Percentiles rank a stretch among this genome's conserved stretches.
These are phyloP conservation scores for Nymphalis polychloros DNA, from an alignment of 2,888 invertebrate genomes.

Conservation along the genomic window DNA sequence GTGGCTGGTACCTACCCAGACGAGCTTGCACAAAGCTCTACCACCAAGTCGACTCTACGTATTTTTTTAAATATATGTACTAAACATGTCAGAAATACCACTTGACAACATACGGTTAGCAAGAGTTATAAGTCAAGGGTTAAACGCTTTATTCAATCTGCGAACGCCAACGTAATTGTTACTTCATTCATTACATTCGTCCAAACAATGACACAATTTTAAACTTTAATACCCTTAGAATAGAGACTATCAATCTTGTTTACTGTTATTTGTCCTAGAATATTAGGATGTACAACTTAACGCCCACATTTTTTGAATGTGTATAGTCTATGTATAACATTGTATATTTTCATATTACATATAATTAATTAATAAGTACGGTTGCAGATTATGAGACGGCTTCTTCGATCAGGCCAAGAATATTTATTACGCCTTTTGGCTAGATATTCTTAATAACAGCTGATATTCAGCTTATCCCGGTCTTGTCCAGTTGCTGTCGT, in stretches of 20 bases:
- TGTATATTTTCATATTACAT: too few relatives aligned
- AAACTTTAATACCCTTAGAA: conserved; percentile 46
- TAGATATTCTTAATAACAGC: too few relatives aligned
- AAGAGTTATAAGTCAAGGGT: conserved; percentile 52
- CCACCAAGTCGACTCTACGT: too few relatives aligned
- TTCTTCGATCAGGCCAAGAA: too few relatives aligned
- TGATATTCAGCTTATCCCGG: too few relatives aligned
- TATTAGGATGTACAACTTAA: conserved; percentile 47
- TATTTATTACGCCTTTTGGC: too few relatives aligned
- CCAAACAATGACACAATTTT: conserved; percentile 43
- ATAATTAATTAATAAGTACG: neutral
- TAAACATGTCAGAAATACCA: neutral
- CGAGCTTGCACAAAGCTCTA: too few relatives aligned
- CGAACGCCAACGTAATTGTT: conserved; percentile 70
- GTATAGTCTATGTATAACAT: too few relatives aligned
- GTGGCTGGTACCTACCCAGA: too few relatives aligned
- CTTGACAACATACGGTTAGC: conserved; percentile 3
- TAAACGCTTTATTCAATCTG: conserved; percentile 75
- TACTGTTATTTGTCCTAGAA: conserved; percentile 23
- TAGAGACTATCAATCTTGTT: conserved; percentile 42
- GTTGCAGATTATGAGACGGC: too few relatives aligned
- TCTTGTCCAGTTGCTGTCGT: too few relatives aligned
- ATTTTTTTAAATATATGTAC: too few relatives aligned
- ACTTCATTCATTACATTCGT: conserved; percentile 54
- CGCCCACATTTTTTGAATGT: conserved; percentile 27